Base-by-base conservation (phyloP, 53 echinoderm and acorn worm genomes). In the Paracentrotus lividus region DNA sequence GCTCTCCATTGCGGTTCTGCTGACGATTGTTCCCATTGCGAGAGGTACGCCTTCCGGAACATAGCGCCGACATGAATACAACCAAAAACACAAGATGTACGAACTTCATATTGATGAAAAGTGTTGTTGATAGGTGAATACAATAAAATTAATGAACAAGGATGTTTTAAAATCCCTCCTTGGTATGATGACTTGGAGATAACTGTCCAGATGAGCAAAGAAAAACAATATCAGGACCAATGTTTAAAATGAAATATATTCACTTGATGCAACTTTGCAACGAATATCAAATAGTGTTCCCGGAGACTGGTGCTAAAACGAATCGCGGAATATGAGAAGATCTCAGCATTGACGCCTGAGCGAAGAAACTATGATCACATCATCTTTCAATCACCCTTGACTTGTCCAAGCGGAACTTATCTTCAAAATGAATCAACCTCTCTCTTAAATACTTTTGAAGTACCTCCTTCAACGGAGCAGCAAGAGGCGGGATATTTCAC, bases 371-470 rank as follows among this genome's bases (percentile, higher is more conserved):
- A 32, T 5, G 20, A 40, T 1, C 0, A 18, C 10, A 40, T 15
- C 40, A 40, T 4, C 40, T 21, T 38, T 36, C 69, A 4, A 6
- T 18, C 36, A 72, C 72, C 40, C 38, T n/a, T 38, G 72, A 18
- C 72, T 72, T 72, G 72, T 72, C 40, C 40, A 21, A 72, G 72
- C 72, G 36, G 72, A 72, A 72, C 36, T 72, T 38, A 20, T 21
- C 40, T 72, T 40, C 38, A 72, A 72, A 72, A 72, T 36, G 72
- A 72, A 72, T 72, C 40, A 5, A 4, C 72, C 72, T 66, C 72
- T 21, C 40, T 36, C 40, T 32, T 72, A 72, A 9, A 38, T 4
- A 72, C 20, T 21, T 40, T 72, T 64, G 36, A 72, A 85, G 47
- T 85, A 44, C 38, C 44, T 51, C 85, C 85, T 49, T 49, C 49